Evolutionary conservation across 2,797 vertebrate genomes (phyloP).

Genomic region (Chaunax sp.): DNA sequence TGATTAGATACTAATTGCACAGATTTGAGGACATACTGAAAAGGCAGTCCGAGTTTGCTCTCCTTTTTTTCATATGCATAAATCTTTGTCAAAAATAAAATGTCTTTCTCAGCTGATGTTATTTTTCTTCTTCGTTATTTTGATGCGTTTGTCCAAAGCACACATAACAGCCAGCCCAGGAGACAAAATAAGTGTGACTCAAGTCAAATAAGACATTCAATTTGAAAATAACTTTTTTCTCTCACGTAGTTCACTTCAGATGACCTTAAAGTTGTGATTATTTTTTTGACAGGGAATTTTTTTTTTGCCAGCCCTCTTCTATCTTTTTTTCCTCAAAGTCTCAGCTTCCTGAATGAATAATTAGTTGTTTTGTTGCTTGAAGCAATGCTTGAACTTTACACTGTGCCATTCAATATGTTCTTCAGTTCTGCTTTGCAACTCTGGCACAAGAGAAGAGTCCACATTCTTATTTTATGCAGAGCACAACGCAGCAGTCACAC

Average conservation of each 20-base stretch:
- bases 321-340: neutral
- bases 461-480: slow-evolving; percentile 20
- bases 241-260: neutral
- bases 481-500: slow-evolving; percentile 11
- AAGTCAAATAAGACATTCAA: neutral
- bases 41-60: neutral
- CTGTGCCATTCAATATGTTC: slow-evolving; percentile 13
- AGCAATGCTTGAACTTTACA: slow-evolving; percentile 36
- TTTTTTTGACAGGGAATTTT: neutral
- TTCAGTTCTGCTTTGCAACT: slow-evolving; percentile 21
- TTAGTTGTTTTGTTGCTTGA: slow-evolving; percentile 13
- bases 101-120: neutral
- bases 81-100: neutral
- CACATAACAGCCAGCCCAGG: neutral
- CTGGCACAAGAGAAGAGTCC: neutral
- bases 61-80: neutral
- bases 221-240: neutral
- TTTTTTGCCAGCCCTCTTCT: neutral
- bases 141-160: neutral
- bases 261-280: slow-evolving; percentile 6
- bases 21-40: too few relatives aligned
- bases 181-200: neutral
- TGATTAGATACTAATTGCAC: too few relatives aligned
- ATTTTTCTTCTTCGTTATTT: neutral
- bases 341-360: slow-evolving; percentile 21